Percentiles rank a stretch among this genome's conserved stretches.
Conservation (phyloP, 2,888 invertebrate genomes). For the Apamea epomidion region DNA sequence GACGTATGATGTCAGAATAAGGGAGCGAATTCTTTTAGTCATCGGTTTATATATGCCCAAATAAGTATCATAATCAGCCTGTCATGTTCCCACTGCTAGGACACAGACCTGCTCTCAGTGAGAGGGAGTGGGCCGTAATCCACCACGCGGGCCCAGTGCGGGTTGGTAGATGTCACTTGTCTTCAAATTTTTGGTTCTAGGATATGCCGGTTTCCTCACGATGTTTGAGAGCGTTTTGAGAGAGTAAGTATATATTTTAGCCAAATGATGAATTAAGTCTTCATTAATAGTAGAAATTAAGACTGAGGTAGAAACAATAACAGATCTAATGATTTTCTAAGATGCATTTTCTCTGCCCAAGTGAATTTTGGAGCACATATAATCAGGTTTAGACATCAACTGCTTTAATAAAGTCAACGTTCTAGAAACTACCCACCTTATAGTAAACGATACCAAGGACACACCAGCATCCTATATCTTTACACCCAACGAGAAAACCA, state of each 20-base stretch:
- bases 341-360: neutral
- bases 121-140: too few relatives aligned
- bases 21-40: neutral
- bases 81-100: too few relatives aligned
- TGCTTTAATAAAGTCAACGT: neutral
- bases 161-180: too few relatives aligned
- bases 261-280: neutral
- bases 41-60: neutral
- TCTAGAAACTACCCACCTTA: neutral
- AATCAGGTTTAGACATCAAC: neutral
- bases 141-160: too few relatives aligned
- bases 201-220: too few relatives aligned
- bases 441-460: constrained; percentile 3
- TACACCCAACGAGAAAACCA: constrained; percentile 38
- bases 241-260: neutral
- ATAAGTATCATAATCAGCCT: neutral
- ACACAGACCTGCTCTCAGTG: too few relatives aligned
- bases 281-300: neutral
- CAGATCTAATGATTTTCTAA: neutral
- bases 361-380: neutral
- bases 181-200: too few relatives aligned
- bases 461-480: constrained; percentile 29
- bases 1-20: constrained; percentile 3
- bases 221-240: too few relatives aligned
- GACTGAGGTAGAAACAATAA: neutral